Conservation (phyloP, 2,888 invertebrate species). For the Hybos culiciformis region DNA sequence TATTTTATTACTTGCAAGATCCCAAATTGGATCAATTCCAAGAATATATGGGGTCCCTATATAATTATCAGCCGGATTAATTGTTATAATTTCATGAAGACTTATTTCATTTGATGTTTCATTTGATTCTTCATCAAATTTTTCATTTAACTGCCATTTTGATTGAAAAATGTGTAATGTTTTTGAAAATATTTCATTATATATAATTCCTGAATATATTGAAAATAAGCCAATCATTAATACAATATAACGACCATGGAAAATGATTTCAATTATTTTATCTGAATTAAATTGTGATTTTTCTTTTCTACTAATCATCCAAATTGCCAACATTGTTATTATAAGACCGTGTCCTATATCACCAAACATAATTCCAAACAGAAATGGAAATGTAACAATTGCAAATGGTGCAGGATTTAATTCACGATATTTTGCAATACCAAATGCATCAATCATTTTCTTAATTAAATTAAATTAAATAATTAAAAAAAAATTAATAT, state of each 20-base stretch:
- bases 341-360: conserved; percentile 83
- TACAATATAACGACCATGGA: conserved; percentile 92
- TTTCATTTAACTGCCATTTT: conserved; percentile 54
- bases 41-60: conserved; percentile 47
- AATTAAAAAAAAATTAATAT: too few relatives aligned
- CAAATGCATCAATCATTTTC: conserved; percentile 77
- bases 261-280: conserved; percentile 92
- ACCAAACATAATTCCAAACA: conserved; percentile 94
- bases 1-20: conserved; percentile 70
- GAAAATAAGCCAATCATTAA: conserved; percentile 94
- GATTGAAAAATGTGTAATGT: conserved; percentile 85
- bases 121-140: conserved; percentile 39
- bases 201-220: conserved; percentile 91
- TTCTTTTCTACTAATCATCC: conserved; percentile 70
- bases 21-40: conserved; percentile 68
- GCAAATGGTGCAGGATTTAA: conserved; percentile 81
- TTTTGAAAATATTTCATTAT: conserved; percentile 93
- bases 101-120: conserved; percentile 31
- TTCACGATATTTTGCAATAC: conserved; percentile 84
- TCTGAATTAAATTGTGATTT: conserved; percentile 45
- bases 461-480: conserved; percentile 14
- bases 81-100: neutral
- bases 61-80: conserved; percentile 43
- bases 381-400: conserved; percentile 85
- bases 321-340: conserved; percentile 63